A percentile compares a stretch with the other conserved stretches of the same genome.
Conservation (phyloP, 1,140 invertebrate genomes). For the Drosophila neocordata region DNA sequence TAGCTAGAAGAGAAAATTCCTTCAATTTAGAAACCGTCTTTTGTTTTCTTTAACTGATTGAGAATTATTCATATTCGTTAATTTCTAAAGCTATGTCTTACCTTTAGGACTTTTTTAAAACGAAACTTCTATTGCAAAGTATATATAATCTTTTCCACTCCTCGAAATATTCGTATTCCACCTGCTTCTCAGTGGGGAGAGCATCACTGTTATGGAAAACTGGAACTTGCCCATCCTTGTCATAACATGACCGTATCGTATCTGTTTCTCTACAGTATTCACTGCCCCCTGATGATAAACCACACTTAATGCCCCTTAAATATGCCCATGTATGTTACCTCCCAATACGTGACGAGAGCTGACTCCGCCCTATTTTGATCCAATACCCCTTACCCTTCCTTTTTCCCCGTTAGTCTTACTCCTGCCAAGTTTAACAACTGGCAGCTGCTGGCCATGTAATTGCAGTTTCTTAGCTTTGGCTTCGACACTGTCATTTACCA, state of each 20-base stretch:
- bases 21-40: too few species aligned
- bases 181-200: background rate
- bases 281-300: slow-evolving; percentile 62
- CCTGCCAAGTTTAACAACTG: slow-evolving; percentile 5
- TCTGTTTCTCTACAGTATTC: slow-evolving; percentile 23
- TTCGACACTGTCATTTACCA: slow-evolving; percentile 63
- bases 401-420: background rate
- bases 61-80: too few species aligned
- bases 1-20: too few species aligned
- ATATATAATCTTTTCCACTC: too few species aligned
- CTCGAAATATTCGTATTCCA: background rate
- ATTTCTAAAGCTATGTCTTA: background rate
- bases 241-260: slow-evolving; percentile 61
- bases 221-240: slow-evolving; percentile 41
- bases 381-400: background rate
- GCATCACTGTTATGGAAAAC: slow-evolving; percentile 1
- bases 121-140: too few species aligned
- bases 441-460: slow-evolving; percentile 58
- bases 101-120: background rate
- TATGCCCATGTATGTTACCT: slow-evolving; percentile 72
- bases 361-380: slow-evolving; percentile 2
- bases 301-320: slow-evolving; percentile 75
- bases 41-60: too few species aligned
- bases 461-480: slow-evolving; percentile 35
- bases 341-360: slow-evolving; percentile 69